Conservation (phyloP, 2,888 invertebrate genomes). For the Mactromeris polynyma region DNA sequence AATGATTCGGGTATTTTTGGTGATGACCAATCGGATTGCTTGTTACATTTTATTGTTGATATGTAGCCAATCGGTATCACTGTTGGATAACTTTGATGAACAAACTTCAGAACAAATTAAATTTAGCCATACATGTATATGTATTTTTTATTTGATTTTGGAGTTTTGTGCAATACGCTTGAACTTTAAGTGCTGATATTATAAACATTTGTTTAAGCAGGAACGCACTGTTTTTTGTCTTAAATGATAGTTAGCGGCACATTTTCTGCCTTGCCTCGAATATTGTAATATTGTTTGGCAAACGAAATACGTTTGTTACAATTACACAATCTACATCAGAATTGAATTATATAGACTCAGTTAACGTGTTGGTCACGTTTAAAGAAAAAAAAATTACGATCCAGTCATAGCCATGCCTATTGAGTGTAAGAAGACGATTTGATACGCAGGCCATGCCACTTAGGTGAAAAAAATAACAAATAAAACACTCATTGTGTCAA, state of each 20-base stretch:
- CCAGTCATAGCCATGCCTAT: too few species aligned
- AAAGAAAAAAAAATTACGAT: neutral
- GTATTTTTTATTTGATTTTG: conserved; percentile 9
- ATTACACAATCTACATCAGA: neutral
- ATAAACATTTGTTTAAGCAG: neutral
- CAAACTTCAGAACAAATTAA: conserved; percentile 11
- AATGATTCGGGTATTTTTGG: conserved; percentile 7
- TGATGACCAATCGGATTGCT: neutral
- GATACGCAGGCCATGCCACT: neutral
- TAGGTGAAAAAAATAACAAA: too few species aligned
- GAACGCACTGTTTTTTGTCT: neutral
- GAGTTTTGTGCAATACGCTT: conserved; percentile 49
- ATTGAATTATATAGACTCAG: neutral
- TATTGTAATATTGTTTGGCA: neutral
- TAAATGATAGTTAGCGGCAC: neutral
- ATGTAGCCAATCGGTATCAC: neutral
- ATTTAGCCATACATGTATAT: neutral
- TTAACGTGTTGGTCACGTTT: neutral
- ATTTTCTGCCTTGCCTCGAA: neutral
- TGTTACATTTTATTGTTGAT: conserved; percentile 9
- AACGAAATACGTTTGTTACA: neutral
- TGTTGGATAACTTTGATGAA: neutral
- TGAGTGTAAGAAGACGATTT: too few species aligned
- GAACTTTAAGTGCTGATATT: conserved; percentile 40
- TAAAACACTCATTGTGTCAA: too few species aligned